A percentile compares a stretch with the other conserved stretches of the same genome.
Evolutionary conservation across 2,888 invertebrate species (phyloP).

Genomic region (Mechanitis messenoides): DNA sequence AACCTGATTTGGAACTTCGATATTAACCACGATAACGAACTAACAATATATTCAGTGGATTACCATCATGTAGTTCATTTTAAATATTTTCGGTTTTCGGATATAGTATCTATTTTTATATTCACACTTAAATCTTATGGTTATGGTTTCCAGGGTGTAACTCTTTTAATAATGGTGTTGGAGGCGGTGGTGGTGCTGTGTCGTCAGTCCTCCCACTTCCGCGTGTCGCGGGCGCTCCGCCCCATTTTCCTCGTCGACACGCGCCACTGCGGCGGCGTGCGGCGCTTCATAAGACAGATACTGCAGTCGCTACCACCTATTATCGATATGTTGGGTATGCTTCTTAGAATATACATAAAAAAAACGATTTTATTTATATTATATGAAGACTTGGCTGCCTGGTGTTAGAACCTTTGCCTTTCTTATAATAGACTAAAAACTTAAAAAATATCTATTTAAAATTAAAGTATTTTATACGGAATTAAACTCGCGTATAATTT

Average conservation of each 20-base stretch:
- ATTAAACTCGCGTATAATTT: too few species aligned
- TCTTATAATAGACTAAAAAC: too few species aligned
- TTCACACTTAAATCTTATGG: background rate
- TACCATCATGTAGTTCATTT: background rate
- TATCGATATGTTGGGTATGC: conserved; percentile 86
- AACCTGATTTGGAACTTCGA: too few species aligned
- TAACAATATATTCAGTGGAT: too few species aligned
- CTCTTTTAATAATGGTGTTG: conserved; percentile 86
- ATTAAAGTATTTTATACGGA: too few species aligned
- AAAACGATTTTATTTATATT: too few species aligned
- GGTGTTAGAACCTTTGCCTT: too few species aligned
- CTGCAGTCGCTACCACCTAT: conserved; percentile 91
- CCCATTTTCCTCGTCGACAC: conserved; percentile 94
- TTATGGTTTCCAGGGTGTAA: conserved; percentile 76
- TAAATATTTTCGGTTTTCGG: background rate
- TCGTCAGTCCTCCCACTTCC: conserved; percentile 88
- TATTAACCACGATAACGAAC: too few species aligned
- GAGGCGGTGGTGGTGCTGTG: conserved; percentile 88
- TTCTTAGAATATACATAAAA: conserved; percentile 5
- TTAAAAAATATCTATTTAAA: too few species aligned
- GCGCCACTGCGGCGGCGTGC: conserved; percentile 86
- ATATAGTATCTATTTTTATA: too few species aligned
- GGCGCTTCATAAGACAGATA: conserved; percentile 86
- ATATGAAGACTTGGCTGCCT: too few species aligned
- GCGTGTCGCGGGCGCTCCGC: conserved; percentile 89